These are phyloP conservation scores for Drosophila neoperkinsi DNA, from an alignment of 2,888 invertebrate species.

Conservation along the genomic window DNA sequence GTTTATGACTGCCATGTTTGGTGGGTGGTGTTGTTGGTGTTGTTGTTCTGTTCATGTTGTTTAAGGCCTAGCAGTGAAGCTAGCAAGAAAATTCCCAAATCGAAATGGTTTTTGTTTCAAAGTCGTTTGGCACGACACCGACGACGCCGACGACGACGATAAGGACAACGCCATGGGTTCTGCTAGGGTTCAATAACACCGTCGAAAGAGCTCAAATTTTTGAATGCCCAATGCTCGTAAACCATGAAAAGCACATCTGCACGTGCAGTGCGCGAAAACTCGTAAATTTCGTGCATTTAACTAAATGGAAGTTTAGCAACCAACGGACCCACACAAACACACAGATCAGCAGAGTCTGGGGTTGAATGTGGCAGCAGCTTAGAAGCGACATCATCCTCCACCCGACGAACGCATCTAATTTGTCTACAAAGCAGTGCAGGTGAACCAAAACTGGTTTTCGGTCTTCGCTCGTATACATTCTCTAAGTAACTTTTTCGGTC, in stretches of 20 bases:
- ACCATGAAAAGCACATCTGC: slow-evolving; percentile 66
- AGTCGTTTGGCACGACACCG: slow-evolving; percentile 65
- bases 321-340: slow-evolving; percentile 1
- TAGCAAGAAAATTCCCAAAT: slow-evolving; percentile 34
- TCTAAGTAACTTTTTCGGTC: slow-evolving; percentile 38
- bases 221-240: slow-evolving; percentile 58
- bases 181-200: slow-evolving; percentile 66
- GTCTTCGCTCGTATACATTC: slow-evolving; percentile 44
- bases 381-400: slow-evolving; percentile 1
- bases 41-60: slow-evolving; percentile 2
- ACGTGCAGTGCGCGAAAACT: slow-evolving; percentile 63
- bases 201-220: slow-evolving; percentile 30
- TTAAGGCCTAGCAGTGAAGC: slow-evolving; percentile 29
- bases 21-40: slow-evolving; percentile 4
- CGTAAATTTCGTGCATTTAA: slow-evolving; percentile 73
- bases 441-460: slow-evolving; percentile 56
- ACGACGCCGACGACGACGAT: slow-evolving; percentile 40
- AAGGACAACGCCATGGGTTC: slow-evolving; percentile 1
- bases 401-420: slow-evolving; percentile 20
- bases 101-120: slow-evolving; percentile 62
- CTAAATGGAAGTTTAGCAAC: slow-evolving; percentile 66
- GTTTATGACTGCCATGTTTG: slow-evolving; percentile 56
- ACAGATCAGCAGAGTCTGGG: slow-evolving; percentile 10
- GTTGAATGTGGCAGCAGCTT: slow-evolving; percentile 26
- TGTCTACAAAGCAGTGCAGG: slow-evolving; percentile 38